These are phyloP conservation scores for Rhaphigaster nebulosa DNA, from an alignment of 2,888 invertebrate genomes.

Conservation along the genomic window DNA sequence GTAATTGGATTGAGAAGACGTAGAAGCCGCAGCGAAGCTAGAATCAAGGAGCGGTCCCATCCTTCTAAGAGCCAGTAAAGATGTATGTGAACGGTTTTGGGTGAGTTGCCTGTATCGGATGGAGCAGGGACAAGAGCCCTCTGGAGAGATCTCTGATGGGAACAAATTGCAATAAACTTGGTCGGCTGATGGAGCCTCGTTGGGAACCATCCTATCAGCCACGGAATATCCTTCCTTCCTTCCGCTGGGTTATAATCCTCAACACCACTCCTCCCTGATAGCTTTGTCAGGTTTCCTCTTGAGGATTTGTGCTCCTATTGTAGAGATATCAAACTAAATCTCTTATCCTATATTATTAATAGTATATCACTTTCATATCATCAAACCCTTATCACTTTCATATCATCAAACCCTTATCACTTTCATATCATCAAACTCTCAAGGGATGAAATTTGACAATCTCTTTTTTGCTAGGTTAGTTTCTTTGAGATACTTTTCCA, in stretches of 20 bases:
- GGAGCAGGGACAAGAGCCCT: not conserved
- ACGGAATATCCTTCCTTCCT: not conserved
- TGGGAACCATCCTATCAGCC: conserved; percentile 24
- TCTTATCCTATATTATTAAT: not conserved
- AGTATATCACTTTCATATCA: not conserved
- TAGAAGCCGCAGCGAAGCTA: not conserved
- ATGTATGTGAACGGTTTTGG: conserved; percentile 32
- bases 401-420: not conserved
- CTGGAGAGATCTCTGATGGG: conserved; percentile 27
- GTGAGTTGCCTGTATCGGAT: conserved; percentile 18
- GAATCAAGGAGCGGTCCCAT: not conserved
- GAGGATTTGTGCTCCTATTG: not conserved
- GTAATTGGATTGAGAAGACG: not conserved
- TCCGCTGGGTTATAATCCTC: not conserved
- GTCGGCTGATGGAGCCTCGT: not conserved
- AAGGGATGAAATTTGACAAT: too few species aligned
- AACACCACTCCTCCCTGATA: not conserved
- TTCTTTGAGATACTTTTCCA: too few species aligned
- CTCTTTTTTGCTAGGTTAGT: too few species aligned
- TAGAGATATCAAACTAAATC: not conserved
- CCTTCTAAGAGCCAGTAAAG: not conserved
- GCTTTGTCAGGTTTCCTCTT: not conserved
- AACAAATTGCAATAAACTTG: conserved; percentile 46
- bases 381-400: not conserved
- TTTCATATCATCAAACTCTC: not conserved